Evolutionary conservation across 2,888 invertebrate species (phyloP).

Genomic region (Rhingia rostrata): DNA sequence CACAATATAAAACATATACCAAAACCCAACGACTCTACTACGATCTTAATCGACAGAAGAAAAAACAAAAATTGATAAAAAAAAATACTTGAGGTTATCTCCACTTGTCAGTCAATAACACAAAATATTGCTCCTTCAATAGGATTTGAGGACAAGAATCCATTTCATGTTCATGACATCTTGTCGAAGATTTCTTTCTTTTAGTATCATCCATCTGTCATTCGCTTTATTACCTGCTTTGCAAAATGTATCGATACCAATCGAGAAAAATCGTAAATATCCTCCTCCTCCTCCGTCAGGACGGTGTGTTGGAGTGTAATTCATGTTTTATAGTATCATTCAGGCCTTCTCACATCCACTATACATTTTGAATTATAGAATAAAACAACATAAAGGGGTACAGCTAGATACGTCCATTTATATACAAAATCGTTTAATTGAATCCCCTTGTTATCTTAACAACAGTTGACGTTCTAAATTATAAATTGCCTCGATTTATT

Average conservation of each 20-base stretch:
- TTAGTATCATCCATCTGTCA: slow-evolving; percentile 13
- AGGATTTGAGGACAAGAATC: not conserved
- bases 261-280: not conserved
- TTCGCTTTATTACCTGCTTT: slow-evolving; percentile 43
- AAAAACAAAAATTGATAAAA: too few species aligned
- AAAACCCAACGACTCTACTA: too few species aligned
- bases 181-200: not conserved
- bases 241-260: slow-evolving; percentile 8
- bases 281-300: not conserved
- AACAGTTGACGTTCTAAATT: slow-evolving; percentile 7
- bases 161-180: not conserved
- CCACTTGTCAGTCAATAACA: too few species aligned
- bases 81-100: too few species aligned
- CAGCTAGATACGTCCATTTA: not conserved
- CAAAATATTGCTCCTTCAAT: not conserved
- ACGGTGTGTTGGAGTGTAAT: not conserved
- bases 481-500: slow-evolving; percentile 30
- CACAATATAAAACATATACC: too few species aligned
- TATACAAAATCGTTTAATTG: slow-evolving; percentile 38
- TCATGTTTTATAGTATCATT: not conserved
- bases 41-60: too few species aligned
- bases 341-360: slow-evolving; percentile 5
- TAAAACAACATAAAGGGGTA: not conserved
- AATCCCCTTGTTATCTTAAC: slow-evolving; percentile 13
- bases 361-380: slow-evolving; percentile 9